Percentiles rank a stretch among this genome's conserved stretches.
phyloP scores from a whole-genome alignment of 1,140 invertebrate species.

The Mylabris phalerata region DNA sequence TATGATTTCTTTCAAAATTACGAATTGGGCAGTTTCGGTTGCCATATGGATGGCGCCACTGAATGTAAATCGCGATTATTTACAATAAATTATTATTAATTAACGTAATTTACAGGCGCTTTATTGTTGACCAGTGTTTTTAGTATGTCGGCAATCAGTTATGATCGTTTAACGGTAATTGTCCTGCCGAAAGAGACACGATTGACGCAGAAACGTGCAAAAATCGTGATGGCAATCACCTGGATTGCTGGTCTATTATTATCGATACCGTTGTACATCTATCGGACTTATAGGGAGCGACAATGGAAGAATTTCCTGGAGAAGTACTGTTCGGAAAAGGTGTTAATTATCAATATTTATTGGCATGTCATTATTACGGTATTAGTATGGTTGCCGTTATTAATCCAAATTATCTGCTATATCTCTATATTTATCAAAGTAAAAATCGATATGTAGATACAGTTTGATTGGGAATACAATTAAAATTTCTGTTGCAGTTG shows the following conservation, averaged over 20 bases:
- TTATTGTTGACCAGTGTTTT: slow-evolving; percentile 66
- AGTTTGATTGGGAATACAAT: not conserved
- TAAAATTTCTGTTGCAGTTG: slow-evolving; percentile 42
- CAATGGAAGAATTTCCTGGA: slow-evolving; percentile 64
- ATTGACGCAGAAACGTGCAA: slow-evolving; percentile 52
- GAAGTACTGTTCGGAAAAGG: slow-evolving; percentile 61
- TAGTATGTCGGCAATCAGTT: slow-evolving; percentile 71
- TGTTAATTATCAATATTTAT: slow-evolving; percentile 54
- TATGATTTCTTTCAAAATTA: slow-evolving; percentile 69
- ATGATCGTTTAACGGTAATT: slow-evolving; percentile 73
- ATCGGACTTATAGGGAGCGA: slow-evolving; percentile 56
- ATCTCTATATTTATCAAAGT: slow-evolving; percentile 58
- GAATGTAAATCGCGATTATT: slow-evolving; percentile 47
- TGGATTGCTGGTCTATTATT: slow-evolving; percentile 59
- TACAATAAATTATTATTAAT: slow-evolving; percentile 1
- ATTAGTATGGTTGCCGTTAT: slow-evolving; percentile 63
- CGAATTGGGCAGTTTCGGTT: slow-evolving; percentile 60
- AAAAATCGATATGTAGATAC: slow-evolving; percentile 10
- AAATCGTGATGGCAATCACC: slow-evolving; percentile 54
- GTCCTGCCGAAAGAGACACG: slow-evolving; percentile 62
- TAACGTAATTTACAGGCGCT: slow-evolving; percentile 45
- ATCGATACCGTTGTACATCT: slow-evolving; percentile 58
- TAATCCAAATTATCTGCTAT: slow-evolving; percentile 61
- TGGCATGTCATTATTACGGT: slow-evolving; percentile 66
- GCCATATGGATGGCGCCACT: slow-evolving; percentile 60